Base-by-base conservation (phyloP, 2,888 invertebrate genomes). In the Napeogenes inachia region DNA sequence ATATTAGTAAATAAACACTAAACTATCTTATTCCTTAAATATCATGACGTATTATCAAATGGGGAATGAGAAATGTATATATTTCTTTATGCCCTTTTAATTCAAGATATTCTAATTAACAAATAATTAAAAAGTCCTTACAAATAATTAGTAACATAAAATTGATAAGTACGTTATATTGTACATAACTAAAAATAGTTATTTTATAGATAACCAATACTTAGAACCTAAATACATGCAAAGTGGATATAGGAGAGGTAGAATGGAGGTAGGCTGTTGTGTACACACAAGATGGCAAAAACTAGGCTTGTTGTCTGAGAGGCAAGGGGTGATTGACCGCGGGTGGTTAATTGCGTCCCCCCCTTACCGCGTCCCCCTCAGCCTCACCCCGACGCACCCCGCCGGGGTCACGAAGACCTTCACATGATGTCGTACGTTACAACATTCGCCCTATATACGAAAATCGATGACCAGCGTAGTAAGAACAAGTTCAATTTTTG, bases 331-430 rank as follows among this genome's bases (percentile, higher is more conserved):
- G 81, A 79, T 78, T 76, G 88, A 84, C 86, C 85, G 82, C 78
- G 78, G 78, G 76, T 75, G 80, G 84, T 79, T 88, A 88, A 88
- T 88, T 88, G 83, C 79, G 80, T 71, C 73, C 71, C 75, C 71
- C 71, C 69, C 69, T 62, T 64, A 61, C 62, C 67, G 60, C 64
- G 56, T 63, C 63, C 56, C 58, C 59, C 54, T 58, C 61, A 33
- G 61, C 60, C 32, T 50, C 61, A 62, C 62, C 65, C 66, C 64
- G 60, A 60, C 63, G 68, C 42, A 42, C 42, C 59, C 62, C 62
- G 68, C 69, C 74, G 73, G 79, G 82, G 80, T 79, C 81, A 79
- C 81, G 79, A 78, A 76, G 84, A 85, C 85, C 85, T 85, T 85
- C 79, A 77, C 79, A 77, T 77, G 77, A 77, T 76, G 77, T 75